Evolutionary conservation across 2,888 invertebrate genomes (phyloP).

Genomic region (Hydrotaea cyrtoneurina): DNA sequence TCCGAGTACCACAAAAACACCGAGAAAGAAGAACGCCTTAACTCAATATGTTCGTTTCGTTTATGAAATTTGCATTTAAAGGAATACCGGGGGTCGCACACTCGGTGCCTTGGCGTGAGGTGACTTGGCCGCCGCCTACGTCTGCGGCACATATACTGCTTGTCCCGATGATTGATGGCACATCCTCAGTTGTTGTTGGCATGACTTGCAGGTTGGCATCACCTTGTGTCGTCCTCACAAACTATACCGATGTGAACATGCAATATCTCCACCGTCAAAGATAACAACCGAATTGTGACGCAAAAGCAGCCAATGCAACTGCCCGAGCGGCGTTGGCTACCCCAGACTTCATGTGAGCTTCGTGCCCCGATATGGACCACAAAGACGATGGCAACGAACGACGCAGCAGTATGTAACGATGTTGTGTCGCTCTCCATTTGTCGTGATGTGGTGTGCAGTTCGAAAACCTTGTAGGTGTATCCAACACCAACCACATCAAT

Average conservation of each 20-base stretch:
- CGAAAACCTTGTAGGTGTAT: background rate
- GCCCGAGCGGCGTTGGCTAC: background rate
- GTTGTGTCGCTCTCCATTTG: background rate
- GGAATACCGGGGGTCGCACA: background rate
- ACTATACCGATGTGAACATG: background rate
- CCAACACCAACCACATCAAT: background rate
- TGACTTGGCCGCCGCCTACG: no score
- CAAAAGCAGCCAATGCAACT: background rate
- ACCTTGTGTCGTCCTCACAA: background rate
- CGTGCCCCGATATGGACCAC: background rate
- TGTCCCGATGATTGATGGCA: conserved; percentile 24
- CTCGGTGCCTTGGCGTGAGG: no score
- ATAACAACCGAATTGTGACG: background rate
- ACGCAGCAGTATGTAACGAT: background rate
- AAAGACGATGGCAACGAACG: background rate
- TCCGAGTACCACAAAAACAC: background rate
- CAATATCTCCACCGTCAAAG: background rate
- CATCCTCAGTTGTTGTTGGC: background rate
- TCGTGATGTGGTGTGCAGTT: background rate
- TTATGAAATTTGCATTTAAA: conserved; percentile 18
- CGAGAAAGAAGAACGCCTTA: conserved; percentile 26
- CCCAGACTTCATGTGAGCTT: background rate
- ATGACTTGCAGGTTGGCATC: background rate
- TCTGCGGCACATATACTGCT: no score
- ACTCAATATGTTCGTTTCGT: background rate